phyloP scores from a whole-genome alignment of 2,797 vertebrate genomes.

The Holocentrus rufus region DNA sequence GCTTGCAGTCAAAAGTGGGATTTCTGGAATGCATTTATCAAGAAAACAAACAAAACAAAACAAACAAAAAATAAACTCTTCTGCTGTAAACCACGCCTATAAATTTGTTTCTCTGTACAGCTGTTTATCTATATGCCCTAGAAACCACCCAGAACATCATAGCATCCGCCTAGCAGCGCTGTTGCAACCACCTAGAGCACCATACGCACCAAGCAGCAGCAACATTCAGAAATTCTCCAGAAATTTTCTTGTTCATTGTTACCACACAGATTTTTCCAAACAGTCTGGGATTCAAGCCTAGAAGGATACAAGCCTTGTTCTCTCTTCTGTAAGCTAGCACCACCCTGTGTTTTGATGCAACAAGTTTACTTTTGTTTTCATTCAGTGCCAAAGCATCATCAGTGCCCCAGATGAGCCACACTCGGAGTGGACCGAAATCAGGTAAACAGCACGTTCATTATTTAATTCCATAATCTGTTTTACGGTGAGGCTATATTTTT shows the following conservation, averaged over 20 bases:
- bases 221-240: too few relatives aligned
- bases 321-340: not conserved
- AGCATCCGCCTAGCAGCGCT: too few relatives aligned
- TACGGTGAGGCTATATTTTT: not conserved
- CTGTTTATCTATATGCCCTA: too few relatives aligned
- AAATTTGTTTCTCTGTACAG: too few relatives aligned
- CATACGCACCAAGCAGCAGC: too few relatives aligned
- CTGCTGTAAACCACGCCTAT: too few relatives aligned
- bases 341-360: not conserved
- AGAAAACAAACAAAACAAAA: too few relatives aligned
- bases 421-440: conserved; percentile 46
- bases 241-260: not conserved
- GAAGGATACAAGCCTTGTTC: not conserved
- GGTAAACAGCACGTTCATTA: conserved; percentile 50
- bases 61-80: too few relatives aligned
- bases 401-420: conserved; percentile 54
- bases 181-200: too few relatives aligned
- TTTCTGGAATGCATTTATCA: too few relatives aligned
- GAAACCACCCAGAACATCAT: too few relatives aligned
- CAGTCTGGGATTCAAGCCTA: not conserved
- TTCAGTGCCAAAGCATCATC: conserved; percentile 63
- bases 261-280: not conserved
- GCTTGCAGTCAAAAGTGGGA: too few relatives aligned
- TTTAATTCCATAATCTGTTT: not conserved
- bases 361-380: conserved; percentile 18